Evolutionary conservation across 2,797 vertebrate species (phyloP).

Genomic region (Muscicapa comitata): DNA sequence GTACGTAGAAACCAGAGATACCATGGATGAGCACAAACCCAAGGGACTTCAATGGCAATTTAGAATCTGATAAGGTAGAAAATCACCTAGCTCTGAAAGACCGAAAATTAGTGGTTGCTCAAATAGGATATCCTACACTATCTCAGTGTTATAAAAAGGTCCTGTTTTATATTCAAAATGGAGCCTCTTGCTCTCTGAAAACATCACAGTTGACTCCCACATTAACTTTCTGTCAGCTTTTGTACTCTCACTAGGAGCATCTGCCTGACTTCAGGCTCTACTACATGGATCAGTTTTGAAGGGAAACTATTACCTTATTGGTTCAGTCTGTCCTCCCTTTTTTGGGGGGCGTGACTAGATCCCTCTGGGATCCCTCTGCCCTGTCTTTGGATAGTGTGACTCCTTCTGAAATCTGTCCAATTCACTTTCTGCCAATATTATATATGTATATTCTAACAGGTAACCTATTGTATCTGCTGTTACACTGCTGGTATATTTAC

Average conservation of each 20-base stretch:
- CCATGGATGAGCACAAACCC: not conserved
- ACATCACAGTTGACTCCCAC: not conserved
- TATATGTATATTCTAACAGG: not conserved
- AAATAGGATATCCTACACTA: not conserved
- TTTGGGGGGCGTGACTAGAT: not conserved
- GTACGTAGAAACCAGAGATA: not conserved
- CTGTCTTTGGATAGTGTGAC: not conserved
- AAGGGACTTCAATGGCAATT: not conserved
- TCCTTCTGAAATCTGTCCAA: not conserved
- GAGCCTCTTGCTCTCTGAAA: not conserved
- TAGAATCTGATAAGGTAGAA: not conserved
- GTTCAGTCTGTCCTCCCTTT: not conserved
- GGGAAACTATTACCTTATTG: not conserved
- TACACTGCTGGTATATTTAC: not conserved
- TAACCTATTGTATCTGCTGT: not conserved
- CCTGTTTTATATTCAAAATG: not conserved
- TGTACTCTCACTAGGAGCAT: not conserved
- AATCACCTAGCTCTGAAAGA: not conserved
- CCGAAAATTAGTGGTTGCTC: not conserved
- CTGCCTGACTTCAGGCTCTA: not conserved
- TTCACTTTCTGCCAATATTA: accelerated
- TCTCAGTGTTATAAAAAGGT: not conserved
- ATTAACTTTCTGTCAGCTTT: not conserved
- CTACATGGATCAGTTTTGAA: not conserved
- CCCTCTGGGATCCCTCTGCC: accelerated